These are phyloP conservation scores for Halichoeres trimaculatus DNA, from an alignment of 2,113 vertebrate genomes.

Conservation along the genomic window DNA sequence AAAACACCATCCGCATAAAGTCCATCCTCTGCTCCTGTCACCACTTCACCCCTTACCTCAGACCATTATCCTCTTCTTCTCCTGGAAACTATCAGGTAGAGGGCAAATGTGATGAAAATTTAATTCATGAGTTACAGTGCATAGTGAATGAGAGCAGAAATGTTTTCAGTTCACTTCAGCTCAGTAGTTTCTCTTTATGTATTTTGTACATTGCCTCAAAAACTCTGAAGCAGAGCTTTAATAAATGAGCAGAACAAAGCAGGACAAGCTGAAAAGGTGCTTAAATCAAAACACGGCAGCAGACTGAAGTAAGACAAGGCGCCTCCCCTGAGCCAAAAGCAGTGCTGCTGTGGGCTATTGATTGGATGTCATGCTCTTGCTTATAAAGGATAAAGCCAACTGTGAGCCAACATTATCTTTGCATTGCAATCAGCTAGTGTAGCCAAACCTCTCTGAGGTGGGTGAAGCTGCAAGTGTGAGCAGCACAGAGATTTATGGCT, in stretches of 20 bases:
- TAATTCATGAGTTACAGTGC: conserved; percentile 21
- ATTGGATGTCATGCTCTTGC: conserved; percentile 54
- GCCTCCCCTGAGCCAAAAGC: conserved; percentile 39
- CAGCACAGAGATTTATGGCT: conserved; percentile 53
- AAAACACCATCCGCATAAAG: conserved; percentile 24
- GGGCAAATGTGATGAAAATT: conserved; percentile 19
- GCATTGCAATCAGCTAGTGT: conserved; percentile 58
- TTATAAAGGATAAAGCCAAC: conserved; percentile 68
- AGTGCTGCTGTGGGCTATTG: conserved; percentile 56
- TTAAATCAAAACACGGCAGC: conserved; percentile 43
- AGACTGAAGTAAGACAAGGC: not conserved
- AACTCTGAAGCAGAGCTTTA: conserved; percentile 16
- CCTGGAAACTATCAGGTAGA: conserved; percentile 5
- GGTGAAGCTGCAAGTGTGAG: conserved; percentile 48
- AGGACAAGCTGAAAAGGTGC: conserved; percentile 35
- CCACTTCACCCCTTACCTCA: conserved; percentile 22
- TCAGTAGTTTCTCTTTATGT: not conserved
- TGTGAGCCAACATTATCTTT: conserved; percentile 61
- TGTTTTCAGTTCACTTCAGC: conserved; percentile 19
- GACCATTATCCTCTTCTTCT: conserved; percentile 9
- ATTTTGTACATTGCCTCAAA: not conserved
- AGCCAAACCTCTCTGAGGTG: conserved; percentile 58
- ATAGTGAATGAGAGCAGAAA: conserved; percentile 14
- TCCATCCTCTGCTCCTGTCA: conserved; percentile 21
- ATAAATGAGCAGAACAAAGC: conserved; percentile 48